Conservation (phyloP, 2,797 vertebrate genomes). For the Argya squamiceps region DNA sequence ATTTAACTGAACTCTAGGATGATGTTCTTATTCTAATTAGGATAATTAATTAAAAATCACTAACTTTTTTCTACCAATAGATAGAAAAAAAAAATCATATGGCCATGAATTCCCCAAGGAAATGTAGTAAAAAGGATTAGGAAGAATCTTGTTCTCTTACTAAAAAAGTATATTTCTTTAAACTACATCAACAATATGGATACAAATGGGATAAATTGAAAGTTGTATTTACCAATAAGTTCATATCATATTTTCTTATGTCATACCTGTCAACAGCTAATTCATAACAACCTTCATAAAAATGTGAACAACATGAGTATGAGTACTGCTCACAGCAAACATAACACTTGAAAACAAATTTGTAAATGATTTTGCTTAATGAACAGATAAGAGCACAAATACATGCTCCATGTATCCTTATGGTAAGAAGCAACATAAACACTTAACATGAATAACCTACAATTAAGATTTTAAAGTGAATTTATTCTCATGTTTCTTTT, state of each 20-base stretch:
- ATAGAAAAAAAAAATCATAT: neutral
- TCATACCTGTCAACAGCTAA: neutral
- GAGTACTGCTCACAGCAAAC: neutral
- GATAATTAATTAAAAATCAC: neutral
- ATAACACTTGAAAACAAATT: neutral
- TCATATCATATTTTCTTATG: neutral
- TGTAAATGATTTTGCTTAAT: neutral
- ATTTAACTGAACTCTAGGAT: neutral
- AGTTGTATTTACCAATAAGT: neutral
- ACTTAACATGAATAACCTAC: neutral
- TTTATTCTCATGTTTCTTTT: neutral
- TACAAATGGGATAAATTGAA: neutral
- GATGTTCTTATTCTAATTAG: neutral
- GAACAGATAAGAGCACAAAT: neutral
- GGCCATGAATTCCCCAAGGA: neutral
- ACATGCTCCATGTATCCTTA: neutral
- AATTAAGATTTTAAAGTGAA: neutral
- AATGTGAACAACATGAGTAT: neutral
- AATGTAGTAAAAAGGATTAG: neutral
- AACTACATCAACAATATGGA: neutral
- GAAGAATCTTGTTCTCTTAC: neutral
- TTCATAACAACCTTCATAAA: neutral
- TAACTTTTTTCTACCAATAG: neutral
- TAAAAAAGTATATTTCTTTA: neutral
- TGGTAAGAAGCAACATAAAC: neutral